A percentile compares a stretch with the other conserved stretches of the same genome.
Conservation (phyloP, 1,140 invertebrate genomes). For the Zaprionus camerounensis region DNA sequence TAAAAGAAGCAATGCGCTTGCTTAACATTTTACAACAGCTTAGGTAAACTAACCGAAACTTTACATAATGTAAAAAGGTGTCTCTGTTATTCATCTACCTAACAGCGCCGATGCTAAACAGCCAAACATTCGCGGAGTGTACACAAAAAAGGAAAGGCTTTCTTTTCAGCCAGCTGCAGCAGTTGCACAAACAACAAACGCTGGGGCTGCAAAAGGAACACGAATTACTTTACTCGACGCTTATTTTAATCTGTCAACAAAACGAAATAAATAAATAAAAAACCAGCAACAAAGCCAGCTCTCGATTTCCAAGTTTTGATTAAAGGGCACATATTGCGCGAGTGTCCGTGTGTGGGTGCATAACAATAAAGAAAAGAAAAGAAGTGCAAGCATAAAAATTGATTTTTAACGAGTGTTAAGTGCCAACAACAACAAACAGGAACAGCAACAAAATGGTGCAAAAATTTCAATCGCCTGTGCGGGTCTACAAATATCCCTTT, state of each 20-base stretch:
- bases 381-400: constrained; percentile 59
- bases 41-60: neutral
- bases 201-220: constrained; percentile 47
- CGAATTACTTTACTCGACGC: constrained; percentile 5
- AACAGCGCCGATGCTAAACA: constrained; percentile 13
- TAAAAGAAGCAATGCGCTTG: neutral
- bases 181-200: constrained; percentile 51
- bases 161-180: constrained; percentile 57
- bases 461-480: constrained; percentile 97
- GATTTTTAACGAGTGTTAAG: constrained; percentile 65
- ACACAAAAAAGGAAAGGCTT: constrained; percentile 56
- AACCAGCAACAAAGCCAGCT: constrained; percentile 24
- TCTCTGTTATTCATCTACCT: neutral
- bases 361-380: constrained; percentile 29
- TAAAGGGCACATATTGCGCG: constrained; percentile 29
- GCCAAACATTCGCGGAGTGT: constrained; percentile 45
- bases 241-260: constrained; percentile 31
- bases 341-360: constrained; percentile 23
- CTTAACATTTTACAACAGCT: neutral
- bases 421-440: constrained; percentile 15
- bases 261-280: constrained; percentile 17
- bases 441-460: constrained; percentile 92
- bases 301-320: constrained; percentile 31
- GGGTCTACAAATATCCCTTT: constrained; percentile 98
- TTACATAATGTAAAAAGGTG: neutral